phyloP scores from a whole-genome alignment of 2,113 vertebrate genomes.

The Myotis yumanensis region DNA sequence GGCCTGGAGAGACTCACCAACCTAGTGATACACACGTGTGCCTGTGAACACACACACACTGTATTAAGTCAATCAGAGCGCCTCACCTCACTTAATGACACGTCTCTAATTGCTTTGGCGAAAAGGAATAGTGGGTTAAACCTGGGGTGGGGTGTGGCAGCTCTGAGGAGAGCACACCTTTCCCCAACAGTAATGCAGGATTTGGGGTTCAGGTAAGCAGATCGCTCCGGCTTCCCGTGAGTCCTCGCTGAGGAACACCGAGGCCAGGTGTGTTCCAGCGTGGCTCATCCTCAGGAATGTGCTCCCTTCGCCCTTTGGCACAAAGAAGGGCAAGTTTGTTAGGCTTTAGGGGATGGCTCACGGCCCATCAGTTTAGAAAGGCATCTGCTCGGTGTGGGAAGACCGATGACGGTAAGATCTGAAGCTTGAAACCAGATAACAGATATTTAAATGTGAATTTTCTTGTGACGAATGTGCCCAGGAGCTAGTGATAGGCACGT shows the following conservation, averaged over 20 bases:
- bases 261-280: constrained; percentile 46
- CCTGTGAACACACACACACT: neutral
- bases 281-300: constrained; percentile 58
- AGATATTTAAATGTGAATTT: constrained; percentile 73
- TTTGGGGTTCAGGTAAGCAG: neutral
- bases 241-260: neutral
- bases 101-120: neutral
- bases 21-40: neutral
- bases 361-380: constrained; percentile 77
- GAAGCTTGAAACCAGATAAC: constrained; percentile 78
- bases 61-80: neutral
- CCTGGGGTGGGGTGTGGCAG: neutral
- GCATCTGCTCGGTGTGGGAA: constrained; percentile 66
- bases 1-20: neutral
- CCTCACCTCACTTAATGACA: neutral
- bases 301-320: constrained; percentile 61
- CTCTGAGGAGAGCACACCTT: neutral
- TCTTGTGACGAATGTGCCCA: constrained; percentile 57
- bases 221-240: neutral
- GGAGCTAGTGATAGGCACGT: constrained; percentile 51
- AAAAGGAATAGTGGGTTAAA: neutral
- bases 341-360: constrained; percentile 68
- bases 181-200: neutral
- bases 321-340: constrained; percentile 64
- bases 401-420: constrained; percentile 65